Base-by-base conservation (phyloP, 2,797 vertebrate genomes). In the Oophaga sylvatica region DNA sequence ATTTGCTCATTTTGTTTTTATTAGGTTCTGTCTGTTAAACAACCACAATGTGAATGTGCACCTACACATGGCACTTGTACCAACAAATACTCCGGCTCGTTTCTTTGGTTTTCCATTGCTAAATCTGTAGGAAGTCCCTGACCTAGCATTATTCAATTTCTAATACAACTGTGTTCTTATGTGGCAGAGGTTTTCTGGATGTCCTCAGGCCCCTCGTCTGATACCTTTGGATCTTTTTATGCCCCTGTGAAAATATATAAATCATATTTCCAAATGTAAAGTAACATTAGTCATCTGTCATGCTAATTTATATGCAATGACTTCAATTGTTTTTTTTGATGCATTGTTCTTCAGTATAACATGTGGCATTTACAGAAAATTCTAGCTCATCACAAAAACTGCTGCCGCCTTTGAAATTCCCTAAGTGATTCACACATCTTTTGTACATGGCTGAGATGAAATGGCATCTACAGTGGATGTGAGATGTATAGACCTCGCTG, bases 351-450 rank as follows among this genome's bases (percentile, higher is more conserved):
- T 60, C 22, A 12, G 57, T n/a, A 41, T 84, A 84, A 84, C 19
- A 26, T 83, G 48, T 84, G 70, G 82, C 57, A 84, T 84, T 84
- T 75, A 71, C 56, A 75, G 31, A 84, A 41, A 62, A 57, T 71
- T 83, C 65, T 71, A 29, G 26, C 65, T 83, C 81, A 71, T 83
- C 81, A 71, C 26, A 68, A 75, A 78, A 85, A 35, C n/a, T 85
- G 73, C 73, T 85, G 59, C 26, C 8, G 8, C 31, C 68, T 73
- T 53, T 60, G 56, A 73, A 73, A 75, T 83, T 59, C 9, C 57
- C 59, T 13, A 62, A 73, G 82, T 75, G 70, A 84, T 84, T 84
- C 59, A 45, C 22, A 71, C 53, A 75, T 75, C 31, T n/a, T 75
- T 62, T 62, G 56, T 75, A 62, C 22, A 19, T 16, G 11, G 20